A percentile compares a stretch with the other conserved stretches of the same genome.
These are phyloP conservation scores for Mylabris phalerata DNA, from an alignment of 1,140 invertebrate species.

Conservation along the genomic window DNA sequence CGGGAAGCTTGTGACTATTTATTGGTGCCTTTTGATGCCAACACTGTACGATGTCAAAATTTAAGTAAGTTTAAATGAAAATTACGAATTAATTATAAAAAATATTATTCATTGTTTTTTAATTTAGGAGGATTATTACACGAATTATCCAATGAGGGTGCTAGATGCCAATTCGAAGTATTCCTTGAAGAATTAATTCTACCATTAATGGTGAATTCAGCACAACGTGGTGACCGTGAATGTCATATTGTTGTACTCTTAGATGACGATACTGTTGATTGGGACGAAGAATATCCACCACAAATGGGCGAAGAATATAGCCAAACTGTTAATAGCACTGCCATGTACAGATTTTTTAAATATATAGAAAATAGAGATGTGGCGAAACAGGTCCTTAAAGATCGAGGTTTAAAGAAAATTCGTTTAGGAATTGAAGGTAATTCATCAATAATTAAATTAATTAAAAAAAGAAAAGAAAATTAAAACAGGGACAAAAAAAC, in stretches of 20 bases:
- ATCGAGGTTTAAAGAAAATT: conserved; percentile 97
- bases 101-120: neutral
- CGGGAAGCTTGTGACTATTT: conserved; percentile 98
- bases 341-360: conserved; percentile 97
- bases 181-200: conserved; percentile 94
- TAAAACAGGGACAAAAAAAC: neutral
- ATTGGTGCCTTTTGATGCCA: conserved; percentile 94
- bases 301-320: conserved; percentile 98
- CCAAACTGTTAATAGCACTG: conserved; percentile 86
- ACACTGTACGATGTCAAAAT: conserved; percentile 93
- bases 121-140: conserved; percentile 83
- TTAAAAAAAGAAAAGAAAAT: neutral
- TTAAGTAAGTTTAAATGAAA: conserved; percentile 54
- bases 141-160: conserved; percentile 98
- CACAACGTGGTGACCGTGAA: conserved; percentile 81
- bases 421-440: conserved; percentile 91
- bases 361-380: conserved; percentile 99
- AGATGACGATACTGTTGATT: conserved; percentile 95
- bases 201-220: conserved; percentile 93
- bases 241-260: conserved; percentile 92
- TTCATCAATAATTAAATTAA: neutral
- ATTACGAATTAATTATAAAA: conserved; percentile 9
- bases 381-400: conserved; percentile 97
- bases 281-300: conserved; percentile 98
- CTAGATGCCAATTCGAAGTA: conserved; percentile 90